These are phyloP conservation scores for Gasterosteus aculeatus DNA, from an alignment of 2,113 vertebrate genomes.

Conservation along the genomic window DNA sequence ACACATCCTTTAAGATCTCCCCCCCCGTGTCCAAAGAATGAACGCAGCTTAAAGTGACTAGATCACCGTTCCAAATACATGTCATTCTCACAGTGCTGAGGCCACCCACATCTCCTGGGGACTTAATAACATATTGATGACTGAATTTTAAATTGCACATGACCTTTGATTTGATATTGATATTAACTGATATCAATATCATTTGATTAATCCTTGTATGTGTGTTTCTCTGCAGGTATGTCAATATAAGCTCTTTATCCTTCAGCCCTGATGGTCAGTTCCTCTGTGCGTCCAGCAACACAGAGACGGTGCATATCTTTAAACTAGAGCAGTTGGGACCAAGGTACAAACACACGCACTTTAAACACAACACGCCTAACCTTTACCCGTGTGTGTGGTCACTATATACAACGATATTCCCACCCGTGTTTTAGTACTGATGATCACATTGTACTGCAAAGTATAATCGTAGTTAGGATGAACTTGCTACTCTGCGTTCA, in stretches of 20 bases:
- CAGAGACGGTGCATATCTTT: conserved; percentile 95
- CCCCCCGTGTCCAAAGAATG: too few species aligned
- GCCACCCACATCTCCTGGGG: not conserved
- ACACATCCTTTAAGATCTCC: not conserved
- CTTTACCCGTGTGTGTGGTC: too few species aligned
- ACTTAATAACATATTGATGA: not conserved
- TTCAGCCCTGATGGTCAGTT: conserved; percentile 95
- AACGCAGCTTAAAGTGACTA: not conserved
- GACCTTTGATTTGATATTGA: not conserved
- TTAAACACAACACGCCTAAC: not conserved
- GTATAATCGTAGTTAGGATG: not conserved
- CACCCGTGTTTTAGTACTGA: not conserved
- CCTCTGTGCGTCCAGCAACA: conserved; percentile 97
- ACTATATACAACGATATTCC: too few species aligned
- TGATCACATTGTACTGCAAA: not conserved
- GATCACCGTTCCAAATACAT: not conserved
- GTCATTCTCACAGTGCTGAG: not conserved
- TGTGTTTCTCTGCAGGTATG: conserved; percentile 84
- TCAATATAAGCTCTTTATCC: conserved; percentile 92
- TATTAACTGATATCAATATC: too few species aligned
- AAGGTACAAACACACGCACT: conserved; percentile 74
- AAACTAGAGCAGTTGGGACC: conserved; percentile 87
- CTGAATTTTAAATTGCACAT: not conserved
- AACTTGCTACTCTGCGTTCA: conserved; percentile 36
- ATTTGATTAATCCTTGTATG: not conserved